Conservation (phyloP, 1,140 invertebrate species). For the Pantala flavescens region DNA sequence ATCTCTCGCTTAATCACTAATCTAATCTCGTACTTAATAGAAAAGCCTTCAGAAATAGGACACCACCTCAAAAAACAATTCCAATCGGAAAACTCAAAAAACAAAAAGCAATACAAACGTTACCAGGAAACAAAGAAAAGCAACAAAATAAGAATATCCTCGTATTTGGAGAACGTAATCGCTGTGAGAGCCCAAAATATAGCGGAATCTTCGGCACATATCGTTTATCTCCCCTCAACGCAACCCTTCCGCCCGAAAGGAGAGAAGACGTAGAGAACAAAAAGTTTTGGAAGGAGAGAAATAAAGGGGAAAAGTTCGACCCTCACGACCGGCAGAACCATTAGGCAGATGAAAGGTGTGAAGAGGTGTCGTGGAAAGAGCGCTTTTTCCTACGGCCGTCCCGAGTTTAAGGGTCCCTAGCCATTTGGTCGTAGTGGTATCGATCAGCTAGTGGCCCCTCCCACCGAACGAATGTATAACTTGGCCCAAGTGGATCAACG, state of each 20-base stretch:
- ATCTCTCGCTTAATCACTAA: too few species aligned
- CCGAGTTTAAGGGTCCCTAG: conserved; percentile 7
- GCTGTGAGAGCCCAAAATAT: too few species aligned
- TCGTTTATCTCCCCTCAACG: too few species aligned
- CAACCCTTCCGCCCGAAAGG: neutral
- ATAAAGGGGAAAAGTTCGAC: neutral
- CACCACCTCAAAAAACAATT: too few species aligned
- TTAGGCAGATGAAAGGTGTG: conserved; percentile 8
- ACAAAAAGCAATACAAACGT: too few species aligned
- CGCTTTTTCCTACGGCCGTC: neutral
- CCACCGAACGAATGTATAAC: neutral
- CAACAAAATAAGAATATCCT: too few species aligned
- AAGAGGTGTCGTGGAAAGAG: neutral
- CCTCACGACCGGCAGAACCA: neutral
- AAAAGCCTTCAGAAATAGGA: too few species aligned
- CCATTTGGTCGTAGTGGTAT: conserved; percentile 8
- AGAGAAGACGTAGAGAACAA: neutral
- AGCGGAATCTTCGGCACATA: too few species aligned
- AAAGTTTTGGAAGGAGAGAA: neutral
- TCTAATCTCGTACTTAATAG: too few species aligned
- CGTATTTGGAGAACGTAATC: too few species aligned
- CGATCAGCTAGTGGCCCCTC: neutral
- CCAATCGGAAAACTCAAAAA: too few species aligned
- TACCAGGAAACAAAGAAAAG: too few species aligned
- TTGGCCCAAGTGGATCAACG: neutral